phyloP scores from a whole-genome alignment of 2,113 vertebrate species.

The Stigmatopora nigra region DNA sequence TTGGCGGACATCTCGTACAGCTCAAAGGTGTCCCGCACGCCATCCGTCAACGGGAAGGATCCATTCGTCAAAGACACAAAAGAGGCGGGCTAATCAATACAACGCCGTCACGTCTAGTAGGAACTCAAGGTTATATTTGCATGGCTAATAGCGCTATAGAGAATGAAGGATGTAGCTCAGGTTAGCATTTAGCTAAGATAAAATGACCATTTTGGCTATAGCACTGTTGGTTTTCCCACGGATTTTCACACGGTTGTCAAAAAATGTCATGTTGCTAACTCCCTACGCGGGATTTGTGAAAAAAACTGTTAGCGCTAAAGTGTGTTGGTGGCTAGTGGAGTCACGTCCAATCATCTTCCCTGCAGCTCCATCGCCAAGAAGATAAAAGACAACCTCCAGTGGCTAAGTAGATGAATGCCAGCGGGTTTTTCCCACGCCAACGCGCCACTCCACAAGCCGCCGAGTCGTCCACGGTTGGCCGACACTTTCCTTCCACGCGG shows the following conservation, averaged over 20 bases:
- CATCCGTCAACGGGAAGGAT: conserved; percentile 39
- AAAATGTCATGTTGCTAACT: no score
- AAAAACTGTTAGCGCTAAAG: no score
- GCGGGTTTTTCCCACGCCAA: conserved; percentile 35
- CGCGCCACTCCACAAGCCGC: background rate
- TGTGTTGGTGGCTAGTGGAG: no score
- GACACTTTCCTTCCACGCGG: conserved; percentile 51
- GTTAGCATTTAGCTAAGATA: no score
- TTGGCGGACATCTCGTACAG: background rate
- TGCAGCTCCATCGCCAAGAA: background rate
- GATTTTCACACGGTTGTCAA: no score
- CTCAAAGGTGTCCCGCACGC: conserved; percentile 25
- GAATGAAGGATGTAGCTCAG: conserved; percentile 22
- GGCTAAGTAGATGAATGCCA: conserved; percentile 42
- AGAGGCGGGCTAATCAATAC: conserved; percentile 33
- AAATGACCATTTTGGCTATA: no score
- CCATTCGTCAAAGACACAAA: conserved; percentile 23
- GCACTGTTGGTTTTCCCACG: no score
- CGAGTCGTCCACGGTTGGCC: conserved; percentile 23
- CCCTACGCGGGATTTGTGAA: no score
- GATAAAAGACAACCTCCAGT: background rate
- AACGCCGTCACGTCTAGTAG: conserved; percentile 26
- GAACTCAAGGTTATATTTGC: conserved; percentile 46
- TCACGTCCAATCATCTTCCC: background rate
- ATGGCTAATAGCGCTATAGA: conserved; percentile 23